These are phyloP conservation scores for Aix galericulata DNA, from an alignment of 2,113 vertebrate genomes.

Conservation along the genomic window DNA sequence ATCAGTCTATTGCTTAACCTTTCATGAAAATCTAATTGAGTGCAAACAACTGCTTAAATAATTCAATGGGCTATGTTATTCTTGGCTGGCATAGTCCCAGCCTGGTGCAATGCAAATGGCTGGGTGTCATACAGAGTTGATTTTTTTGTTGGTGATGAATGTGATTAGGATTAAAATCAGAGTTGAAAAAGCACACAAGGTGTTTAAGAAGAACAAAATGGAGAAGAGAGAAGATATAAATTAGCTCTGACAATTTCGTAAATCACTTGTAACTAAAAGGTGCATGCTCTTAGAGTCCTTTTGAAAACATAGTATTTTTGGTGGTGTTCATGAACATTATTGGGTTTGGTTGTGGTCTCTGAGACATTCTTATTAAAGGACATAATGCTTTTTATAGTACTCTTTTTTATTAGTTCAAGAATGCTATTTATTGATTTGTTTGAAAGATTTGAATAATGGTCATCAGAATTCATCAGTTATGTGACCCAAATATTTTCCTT, in stretches of 20 bases:
- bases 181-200: rapidly evolving
- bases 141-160: not conserved
- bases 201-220: not conserved
- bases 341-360: not conserved
- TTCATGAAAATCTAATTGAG: conserved; percentile 64
- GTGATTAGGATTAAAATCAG: not conserved
- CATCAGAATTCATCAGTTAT: not conserved
- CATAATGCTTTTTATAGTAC: not conserved
- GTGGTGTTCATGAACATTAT: not conserved
- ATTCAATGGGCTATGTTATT: conserved; percentile 51
- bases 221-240: not conserved
- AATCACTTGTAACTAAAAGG: not conserved
- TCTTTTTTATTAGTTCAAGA: not conserved
- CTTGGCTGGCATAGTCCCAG: conserved; percentile 15
- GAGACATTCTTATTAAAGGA: not conserved
- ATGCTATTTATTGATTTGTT: not conserved
- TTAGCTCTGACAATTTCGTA: not conserved
- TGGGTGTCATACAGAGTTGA: not conserved
- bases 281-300: not conserved
- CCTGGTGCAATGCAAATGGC: conserved; percentile 5
- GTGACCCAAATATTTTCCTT: not conserved
- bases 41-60: conserved; percentile 65
- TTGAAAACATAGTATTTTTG: not conserved
- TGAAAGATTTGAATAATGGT: not conserved
- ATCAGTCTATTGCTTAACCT: conserved; percentile 50